Base-by-base conservation (phyloP, 2,888 invertebrate species). In the Cinara cedri region DNA sequence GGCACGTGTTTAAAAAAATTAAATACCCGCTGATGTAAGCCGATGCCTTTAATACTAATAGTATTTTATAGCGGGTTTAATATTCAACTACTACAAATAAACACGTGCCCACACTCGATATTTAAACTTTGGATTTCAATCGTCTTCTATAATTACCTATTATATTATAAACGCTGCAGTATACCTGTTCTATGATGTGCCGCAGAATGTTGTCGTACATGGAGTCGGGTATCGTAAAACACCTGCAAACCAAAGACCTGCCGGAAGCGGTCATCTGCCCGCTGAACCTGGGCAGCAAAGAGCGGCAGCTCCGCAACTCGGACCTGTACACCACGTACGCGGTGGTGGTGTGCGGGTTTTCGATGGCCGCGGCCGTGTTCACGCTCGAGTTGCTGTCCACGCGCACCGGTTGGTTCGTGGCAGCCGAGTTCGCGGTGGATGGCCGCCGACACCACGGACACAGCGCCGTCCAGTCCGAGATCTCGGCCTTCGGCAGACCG, bases 211-310 rank as follows among this genome's bases (percentile, higher is more conserved):
- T 89, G 62, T 88, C 89, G 82, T 86, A 94, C 72, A 89, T 92
- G 1, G 93, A 94, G 87, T 89, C 91, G 0, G 95, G 95, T 3
- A 90, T 95, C 78, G 88, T 94, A 11, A 89, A 90, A 82, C 91
- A 90, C 83, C 88, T 91, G 71, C 87, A 91, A 72, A 87, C 87
- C 1, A 86, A 87, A 81, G 88, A 90, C 82, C 85, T 94, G 82
- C 94, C 95, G 0, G 89, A 90, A 82, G 91, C 92, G 0, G 90
- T 90, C 84, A 92, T 94, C 65, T 95, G 95, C 83, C 94, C 95
- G 0, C 88, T 93, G 72, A 90, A 95, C 85, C 87, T 95, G 82
- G 92, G 92, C 83, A 92, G 92, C 80, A 93, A 91, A 57, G 95
- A 95, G 84, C 88, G 94, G 0, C 91, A 91, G 84, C 86, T 95